A percentile compares a stretch with the other conserved stretches of the same genome.
phyloP scores from a whole-genome alignment of 2,888 invertebrate genomes.

The Sipha maydis region DNA sequence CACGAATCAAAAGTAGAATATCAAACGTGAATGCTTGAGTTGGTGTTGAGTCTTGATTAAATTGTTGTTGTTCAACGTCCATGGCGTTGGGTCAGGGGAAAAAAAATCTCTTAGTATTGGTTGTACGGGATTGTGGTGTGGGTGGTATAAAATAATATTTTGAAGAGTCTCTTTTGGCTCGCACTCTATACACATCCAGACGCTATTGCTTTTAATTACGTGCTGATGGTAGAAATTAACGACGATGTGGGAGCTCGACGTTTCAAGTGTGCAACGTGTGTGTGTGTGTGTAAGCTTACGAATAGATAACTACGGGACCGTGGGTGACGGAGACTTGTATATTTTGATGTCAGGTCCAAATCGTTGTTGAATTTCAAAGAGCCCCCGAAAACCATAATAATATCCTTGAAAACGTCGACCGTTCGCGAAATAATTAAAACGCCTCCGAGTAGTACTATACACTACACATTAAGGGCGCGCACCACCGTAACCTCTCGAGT shows the following conservation, averaged over 20 bases:
- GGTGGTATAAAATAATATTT: not conserved
- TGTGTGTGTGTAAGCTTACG: not conserved
- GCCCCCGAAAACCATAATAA: not conserved
- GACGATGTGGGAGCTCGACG: not conserved
- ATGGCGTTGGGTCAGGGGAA: not conserved
- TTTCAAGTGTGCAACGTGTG: not conserved
- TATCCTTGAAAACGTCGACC: not conserved
- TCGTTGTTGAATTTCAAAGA: not conserved
- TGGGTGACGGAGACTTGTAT: not conserved
- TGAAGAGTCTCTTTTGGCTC: not conserved
- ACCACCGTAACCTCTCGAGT: conserved; percentile 6
- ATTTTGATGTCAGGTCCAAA: not conserved
- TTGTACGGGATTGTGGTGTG: not conserved
- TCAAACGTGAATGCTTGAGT: too few relatives aligned
- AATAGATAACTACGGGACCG: not conserved
- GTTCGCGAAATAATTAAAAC: conserved; percentile 36
- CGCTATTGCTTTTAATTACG: not conserved
- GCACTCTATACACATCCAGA: not conserved
- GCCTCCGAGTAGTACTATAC: not conserved
- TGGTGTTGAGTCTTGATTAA: too few relatives aligned
- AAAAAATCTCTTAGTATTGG: not conserved
- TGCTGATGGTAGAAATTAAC: not conserved
- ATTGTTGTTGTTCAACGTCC: too few relatives aligned
- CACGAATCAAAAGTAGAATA: too few relatives aligned
- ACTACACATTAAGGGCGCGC: not conserved